Percentiles rank a stretch among this genome's conserved stretches.
Conservation (phyloP, 2,888 invertebrate species). For the Nomada ruficornis region DNA sequence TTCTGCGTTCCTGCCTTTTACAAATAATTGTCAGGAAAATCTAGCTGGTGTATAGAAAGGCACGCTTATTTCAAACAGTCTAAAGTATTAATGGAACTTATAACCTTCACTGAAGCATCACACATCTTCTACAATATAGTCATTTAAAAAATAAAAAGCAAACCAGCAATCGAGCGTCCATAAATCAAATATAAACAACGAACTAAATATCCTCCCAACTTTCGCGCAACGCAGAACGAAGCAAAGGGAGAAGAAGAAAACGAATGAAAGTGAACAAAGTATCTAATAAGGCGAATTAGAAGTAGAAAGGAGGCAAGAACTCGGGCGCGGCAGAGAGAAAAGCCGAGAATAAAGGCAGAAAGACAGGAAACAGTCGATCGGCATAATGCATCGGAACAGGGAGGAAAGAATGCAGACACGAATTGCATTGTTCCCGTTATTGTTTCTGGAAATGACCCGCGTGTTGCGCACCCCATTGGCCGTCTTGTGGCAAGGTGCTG, state of each 20-base stretch:
- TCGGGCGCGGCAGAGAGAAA: neutral
- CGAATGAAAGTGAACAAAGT: neutral
- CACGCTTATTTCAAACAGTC: no score
- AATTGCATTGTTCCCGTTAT: conserved; percentile 55
- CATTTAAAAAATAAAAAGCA: no score
- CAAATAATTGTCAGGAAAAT: no score
- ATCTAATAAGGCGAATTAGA: neutral
- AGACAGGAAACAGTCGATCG: conserved; percentile 15
- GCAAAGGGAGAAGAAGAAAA: neutral
- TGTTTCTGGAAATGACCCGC: conserved; percentile 65
- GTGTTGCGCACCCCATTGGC: conserved; percentile 53
- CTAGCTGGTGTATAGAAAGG: no score
- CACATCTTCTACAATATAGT: no score
- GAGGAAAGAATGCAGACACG: conserved; percentile 26
- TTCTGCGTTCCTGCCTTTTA: no score
- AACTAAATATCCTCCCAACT: no score
- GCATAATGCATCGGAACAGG: neutral
- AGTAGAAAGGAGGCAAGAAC: neutral
- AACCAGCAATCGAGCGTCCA: no score
- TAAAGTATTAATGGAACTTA: no score
- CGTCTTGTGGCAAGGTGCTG: conserved; percentile 67
- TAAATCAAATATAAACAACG: no score
- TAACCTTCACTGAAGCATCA: no score
- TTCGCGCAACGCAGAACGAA: neutral
- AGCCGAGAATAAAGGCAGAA: neutral